Evolutionary conservation across 1,140 invertebrate species (phyloP).

Genomic region (Polypedilum vanderplanki): DNA sequence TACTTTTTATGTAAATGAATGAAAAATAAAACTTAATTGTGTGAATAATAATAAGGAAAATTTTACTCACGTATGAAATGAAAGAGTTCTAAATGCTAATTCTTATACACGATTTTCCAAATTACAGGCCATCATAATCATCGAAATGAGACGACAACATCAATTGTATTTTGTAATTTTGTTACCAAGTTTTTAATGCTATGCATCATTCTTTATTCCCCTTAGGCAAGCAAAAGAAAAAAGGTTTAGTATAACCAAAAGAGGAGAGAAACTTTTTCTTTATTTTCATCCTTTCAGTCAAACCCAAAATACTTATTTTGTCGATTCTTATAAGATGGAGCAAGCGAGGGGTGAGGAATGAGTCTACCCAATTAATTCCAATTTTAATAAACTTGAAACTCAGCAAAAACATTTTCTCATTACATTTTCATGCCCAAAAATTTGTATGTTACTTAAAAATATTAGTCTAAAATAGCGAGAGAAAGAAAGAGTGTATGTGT

Average conservation of each 20-base stretch:
- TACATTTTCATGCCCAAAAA: conserved; percentile 1
- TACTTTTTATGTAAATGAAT: no score
- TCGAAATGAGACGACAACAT: no score
- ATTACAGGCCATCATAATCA: no score
- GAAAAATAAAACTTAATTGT: no score
- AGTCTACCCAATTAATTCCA: not conserved
- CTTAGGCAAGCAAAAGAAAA: not conserved
- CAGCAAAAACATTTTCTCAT: conserved; percentile 6
- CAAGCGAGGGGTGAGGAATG: not conserved
- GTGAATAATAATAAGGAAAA: no score
- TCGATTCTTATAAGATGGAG: not conserved
- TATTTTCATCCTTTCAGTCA: not conserved
- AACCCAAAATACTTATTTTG: not conserved
- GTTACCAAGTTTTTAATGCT: not conserved
- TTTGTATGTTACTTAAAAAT: not conserved
- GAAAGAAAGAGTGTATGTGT: not conserved
- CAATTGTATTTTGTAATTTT: no score
- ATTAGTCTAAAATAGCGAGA: not conserved
- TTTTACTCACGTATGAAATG: no score
- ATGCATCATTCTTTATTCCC: not conserved
- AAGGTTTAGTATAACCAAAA: not conserved
- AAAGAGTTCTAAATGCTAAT: no score
- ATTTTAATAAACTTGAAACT: conserved; percentile 14
- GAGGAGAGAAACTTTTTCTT: not conserved
- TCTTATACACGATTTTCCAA: no score